Conservation (phyloP, 37 sponge, comb jelly and placozoan genomes). For the Ianthella basta region DNA sequence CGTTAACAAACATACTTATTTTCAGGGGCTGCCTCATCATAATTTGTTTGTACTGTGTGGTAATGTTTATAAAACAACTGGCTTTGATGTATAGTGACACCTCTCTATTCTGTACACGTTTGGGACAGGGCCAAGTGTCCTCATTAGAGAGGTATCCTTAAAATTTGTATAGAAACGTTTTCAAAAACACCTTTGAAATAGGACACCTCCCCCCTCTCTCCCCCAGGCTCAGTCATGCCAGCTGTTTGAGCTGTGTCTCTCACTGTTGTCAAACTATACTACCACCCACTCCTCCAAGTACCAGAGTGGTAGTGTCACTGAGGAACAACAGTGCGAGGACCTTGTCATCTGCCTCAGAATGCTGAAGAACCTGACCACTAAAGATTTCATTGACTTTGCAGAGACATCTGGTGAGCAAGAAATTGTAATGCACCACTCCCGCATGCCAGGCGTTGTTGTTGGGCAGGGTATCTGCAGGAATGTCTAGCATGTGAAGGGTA, state of each 20-base stretch:
- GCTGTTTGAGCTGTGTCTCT: slow-evolving; percentile 61
- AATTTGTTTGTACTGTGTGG: too few relatives aligned
- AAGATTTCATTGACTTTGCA: slow-evolving; percentile 64
- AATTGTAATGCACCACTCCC: background rate
- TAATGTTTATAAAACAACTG: background rate
- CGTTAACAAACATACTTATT: background rate
- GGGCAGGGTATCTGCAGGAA: background rate
- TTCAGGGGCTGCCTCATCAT: too few relatives aligned
- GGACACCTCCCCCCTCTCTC: too few relatives aligned
- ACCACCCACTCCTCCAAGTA: slow-evolving; percentile 53
- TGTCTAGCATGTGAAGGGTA: too few relatives aligned
- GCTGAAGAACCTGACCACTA: slow-evolving; percentile 64
- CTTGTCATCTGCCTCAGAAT: slow-evolving; percentile 55
- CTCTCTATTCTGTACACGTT: too few relatives aligned
- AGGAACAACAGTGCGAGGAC: slow-evolving; percentile 79
- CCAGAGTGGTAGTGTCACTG: slow-evolving; percentile 32
- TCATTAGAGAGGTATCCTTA: too few relatives aligned
- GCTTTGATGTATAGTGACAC: too few relatives aligned
- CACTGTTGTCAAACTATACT: slow-evolving; percentile 60
- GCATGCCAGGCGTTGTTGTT: background rate
- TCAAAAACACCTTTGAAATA: background rate
- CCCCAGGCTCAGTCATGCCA: slow-evolving; percentile 18
- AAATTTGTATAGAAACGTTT: too few relatives aligned
- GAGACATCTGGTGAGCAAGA: slow-evolving; percentile 36
- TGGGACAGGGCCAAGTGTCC: too few relatives aligned